Evolutionary conservation across 2,113 vertebrate species (phyloP).

Genomic region (Epinephelus lanceolatus): DNA sequence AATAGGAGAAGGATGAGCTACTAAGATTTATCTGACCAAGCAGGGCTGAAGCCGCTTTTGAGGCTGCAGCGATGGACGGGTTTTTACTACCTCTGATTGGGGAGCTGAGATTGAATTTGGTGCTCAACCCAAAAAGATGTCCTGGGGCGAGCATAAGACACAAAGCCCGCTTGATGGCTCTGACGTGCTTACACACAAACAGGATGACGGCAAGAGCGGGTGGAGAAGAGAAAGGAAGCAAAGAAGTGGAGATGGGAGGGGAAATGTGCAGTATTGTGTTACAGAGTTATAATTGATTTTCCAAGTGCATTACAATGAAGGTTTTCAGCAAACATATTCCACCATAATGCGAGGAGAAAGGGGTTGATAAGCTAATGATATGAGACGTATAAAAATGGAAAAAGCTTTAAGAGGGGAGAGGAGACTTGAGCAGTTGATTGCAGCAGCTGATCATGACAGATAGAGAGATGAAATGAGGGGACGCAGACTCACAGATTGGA

Average conservation of each 20-base stretch:
- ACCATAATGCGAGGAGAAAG: constrained; percentile 59
- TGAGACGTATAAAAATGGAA: constrained; percentile 71
- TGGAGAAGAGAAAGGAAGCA: constrained; percentile 49
- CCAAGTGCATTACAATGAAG: constrained; percentile 75
- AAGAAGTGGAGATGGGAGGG: constrained; percentile 47
- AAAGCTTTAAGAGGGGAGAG: constrained; percentile 68
- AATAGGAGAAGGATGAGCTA: constrained; percentile 78
- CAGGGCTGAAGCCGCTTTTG: constrained; percentile 52
- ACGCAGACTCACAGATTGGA: constrained; percentile 65
- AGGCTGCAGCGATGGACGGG: constrained; percentile 52
- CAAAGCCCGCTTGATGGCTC: constrained; percentile 69
- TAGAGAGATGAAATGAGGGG: constrained; percentile 59
- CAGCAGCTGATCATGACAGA: constrained; percentile 65
- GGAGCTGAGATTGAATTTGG: constrained; percentile 77
- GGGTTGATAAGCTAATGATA: constrained; percentile 74
- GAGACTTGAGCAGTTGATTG: constrained; percentile 65
- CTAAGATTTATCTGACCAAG: constrained; percentile 79
- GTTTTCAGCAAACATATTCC: constrained; percentile 68
- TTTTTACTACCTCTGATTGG: constrained; percentile 80
- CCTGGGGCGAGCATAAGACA: constrained; percentile 75
- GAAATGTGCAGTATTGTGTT: constrained; percentile 69
- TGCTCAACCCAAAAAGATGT: constrained; percentile 72
- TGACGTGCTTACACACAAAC: constrained; percentile 63
- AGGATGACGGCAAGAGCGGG: constrained; percentile 43
- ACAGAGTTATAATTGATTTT: constrained; percentile 81